Percentiles rank a stretch among this genome's conserved stretches.
phyloP scores from a whole-genome alignment of 2,113 vertebrate species.

The Apaloderma vittatum region DNA sequence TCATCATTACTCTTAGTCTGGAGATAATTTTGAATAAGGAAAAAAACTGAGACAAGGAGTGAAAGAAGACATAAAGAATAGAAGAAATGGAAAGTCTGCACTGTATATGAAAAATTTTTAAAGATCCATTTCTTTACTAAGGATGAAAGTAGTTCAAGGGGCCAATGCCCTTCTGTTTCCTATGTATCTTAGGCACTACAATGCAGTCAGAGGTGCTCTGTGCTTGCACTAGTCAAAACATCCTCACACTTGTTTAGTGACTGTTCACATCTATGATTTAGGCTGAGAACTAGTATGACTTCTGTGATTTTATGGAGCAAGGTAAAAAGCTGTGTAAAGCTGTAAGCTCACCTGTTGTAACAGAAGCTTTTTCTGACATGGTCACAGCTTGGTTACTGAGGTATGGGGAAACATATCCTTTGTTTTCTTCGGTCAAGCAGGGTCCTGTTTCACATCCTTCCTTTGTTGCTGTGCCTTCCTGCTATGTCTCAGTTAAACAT shows the following conservation, averaged over 20 bases:
- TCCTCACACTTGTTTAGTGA: not conserved
- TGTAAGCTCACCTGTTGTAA: not conserved
- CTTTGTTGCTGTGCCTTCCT: not conserved
- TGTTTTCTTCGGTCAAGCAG: not conserved
- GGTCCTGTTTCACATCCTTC: not conserved
- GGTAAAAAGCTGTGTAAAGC: not conserved
- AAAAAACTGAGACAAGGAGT: not conserved
- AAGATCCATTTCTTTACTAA: not conserved
- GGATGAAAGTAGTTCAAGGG: not conserved
- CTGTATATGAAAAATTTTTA: not conserved
- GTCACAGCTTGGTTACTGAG: not conserved
- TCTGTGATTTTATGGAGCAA: not conserved
- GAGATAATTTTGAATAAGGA: not conserved
- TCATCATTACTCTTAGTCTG: not conserved
- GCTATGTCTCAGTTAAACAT: not conserved
- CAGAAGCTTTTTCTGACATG: not conserved
- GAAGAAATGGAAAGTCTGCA: not conserved
- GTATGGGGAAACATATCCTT: not conserved
- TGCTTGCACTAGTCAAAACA: not conserved
- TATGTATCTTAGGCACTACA: not conserved
- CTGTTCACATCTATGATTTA: not conserved
- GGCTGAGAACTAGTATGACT: not conserved
- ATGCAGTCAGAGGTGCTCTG: not conserved
- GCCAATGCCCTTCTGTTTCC: not conserved
- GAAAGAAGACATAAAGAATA: not conserved